Conservation (phyloP, 2,888 invertebrate species). For the Anarsia innoxiella region DNA sequence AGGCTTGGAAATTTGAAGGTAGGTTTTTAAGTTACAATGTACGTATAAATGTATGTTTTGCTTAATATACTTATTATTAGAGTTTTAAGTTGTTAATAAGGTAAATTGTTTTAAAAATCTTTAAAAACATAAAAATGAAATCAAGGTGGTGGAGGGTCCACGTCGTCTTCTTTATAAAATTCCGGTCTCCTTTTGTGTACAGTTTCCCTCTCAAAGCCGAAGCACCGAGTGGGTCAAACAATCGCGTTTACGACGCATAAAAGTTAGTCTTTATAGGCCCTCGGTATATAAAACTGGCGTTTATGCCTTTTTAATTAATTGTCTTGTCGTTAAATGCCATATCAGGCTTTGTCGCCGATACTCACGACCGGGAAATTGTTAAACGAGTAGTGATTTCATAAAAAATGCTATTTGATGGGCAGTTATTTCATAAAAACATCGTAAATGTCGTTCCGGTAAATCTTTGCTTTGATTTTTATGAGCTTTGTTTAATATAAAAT, state of each 20-base stretch:
- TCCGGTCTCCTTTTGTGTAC: constrained; percentile 33
- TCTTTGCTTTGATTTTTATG: constrained; percentile 9
- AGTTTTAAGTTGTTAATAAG: too few relatives aligned
- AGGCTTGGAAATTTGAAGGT: too few relatives aligned
- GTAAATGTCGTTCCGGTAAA: constrained; percentile 37
- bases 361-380: constrained; percentile 64
- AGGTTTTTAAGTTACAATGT: too few relatives aligned
- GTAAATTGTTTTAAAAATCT: too few relatives aligned
- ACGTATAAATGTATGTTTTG: too few relatives aligned
- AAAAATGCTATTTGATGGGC: constrained; percentile 58
- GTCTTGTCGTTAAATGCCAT: constrained; percentile 66
- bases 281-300: constrained; percentile 71
- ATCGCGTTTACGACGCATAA: constrained; percentile 75
- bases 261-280: constrained; percentile 74
- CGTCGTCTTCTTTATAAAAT: constrained; percentile 18
- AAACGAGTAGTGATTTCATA: constrained; percentile 66
- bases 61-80: too few relatives aligned
- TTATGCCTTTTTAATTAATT: constrained; percentile 75
- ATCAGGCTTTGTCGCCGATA: constrained; percentile 63
- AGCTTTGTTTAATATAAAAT: too few relatives aligned
- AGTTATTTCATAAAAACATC: constrained; percentile 59
- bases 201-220: constrained; percentile 33
- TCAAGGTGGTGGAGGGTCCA: too few relatives aligned
- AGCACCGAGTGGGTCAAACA: constrained; percentile 62
- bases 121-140: too few relatives aligned